These are phyloP conservation scores for Mystacornis crossleyi DNA, from an alignment of 2,113 vertebrate species.

Conservation along the genomic window DNA sequence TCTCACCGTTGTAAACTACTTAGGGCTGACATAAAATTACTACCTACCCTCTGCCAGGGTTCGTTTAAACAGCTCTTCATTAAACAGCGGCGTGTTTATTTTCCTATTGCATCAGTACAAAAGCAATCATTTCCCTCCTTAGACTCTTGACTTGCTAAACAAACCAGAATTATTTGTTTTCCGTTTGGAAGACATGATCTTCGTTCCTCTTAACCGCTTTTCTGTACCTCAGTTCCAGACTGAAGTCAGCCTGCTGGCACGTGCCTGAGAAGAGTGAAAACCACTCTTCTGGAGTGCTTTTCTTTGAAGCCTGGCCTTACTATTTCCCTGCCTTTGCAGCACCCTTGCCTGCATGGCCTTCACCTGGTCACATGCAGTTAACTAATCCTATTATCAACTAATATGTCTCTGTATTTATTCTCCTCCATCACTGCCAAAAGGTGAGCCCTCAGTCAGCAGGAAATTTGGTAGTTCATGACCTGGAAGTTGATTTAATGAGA, in stretches of 20 bases:
- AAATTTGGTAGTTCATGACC: neutral
- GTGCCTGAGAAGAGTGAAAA: neutral
- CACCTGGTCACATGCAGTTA: neutral
- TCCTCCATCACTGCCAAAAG: neutral
- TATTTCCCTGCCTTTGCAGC: neutral
- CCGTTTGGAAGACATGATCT: neutral
- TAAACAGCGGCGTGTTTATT: neutral
- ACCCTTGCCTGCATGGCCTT: neutral
- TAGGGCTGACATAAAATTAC: neutral
- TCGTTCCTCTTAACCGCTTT: neutral
- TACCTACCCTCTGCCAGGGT: neutral
- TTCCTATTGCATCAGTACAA: constrained; percentile 42
- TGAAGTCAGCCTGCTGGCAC: neutral
- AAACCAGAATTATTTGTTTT: constrained; percentile 4
- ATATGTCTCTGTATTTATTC: neutral
- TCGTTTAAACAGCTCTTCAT: neutral
- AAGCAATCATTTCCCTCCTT: neutral
- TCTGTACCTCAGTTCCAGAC: neutral
- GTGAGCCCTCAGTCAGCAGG: neutral
- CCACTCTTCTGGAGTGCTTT: fast-evolving
- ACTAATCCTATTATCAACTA: neutral
- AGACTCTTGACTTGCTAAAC: constrained; percentile 19
- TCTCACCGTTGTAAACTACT: neutral
- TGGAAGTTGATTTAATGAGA: neutral
- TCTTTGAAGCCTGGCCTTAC: neutral